Evolutionary conservation across 2,888 invertebrate species (phyloP).

Genomic region (Dexiosoma caninum): DNA sequence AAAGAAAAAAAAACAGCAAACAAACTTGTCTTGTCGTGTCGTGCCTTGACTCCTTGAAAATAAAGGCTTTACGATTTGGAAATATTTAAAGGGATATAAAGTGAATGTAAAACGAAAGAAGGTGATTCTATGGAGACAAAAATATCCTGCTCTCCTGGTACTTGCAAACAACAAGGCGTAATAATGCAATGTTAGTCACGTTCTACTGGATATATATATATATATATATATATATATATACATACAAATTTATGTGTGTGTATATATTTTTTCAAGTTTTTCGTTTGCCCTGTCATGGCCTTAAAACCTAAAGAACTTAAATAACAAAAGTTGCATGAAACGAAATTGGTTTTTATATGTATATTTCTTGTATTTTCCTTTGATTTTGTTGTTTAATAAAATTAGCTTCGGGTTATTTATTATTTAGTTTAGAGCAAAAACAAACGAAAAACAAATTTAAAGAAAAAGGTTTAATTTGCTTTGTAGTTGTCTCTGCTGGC

Average conservation of each 20-base stretch:
- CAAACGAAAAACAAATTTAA: neutral
- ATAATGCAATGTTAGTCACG: constrained; percentile 31
- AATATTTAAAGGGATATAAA: neutral
- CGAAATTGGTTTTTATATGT: neutral
- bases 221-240: too few relatives aligned
- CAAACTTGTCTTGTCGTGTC: neutral
- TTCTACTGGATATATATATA: too few relatives aligned
- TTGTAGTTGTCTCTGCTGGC: neutral
- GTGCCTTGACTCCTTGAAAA: neutral
- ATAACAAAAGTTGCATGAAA: constrained; percentile 5
- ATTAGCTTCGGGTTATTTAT: constrained; percentile 18
- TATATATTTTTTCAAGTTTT: neutral
- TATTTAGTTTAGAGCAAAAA: neutral
- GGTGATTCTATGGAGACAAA: neutral
- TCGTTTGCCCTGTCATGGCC: neutral
- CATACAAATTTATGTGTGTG: too few relatives aligned
- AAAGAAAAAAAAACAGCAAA: neutral
- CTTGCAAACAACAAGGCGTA: too few relatives aligned
- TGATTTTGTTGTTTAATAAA: neutral
- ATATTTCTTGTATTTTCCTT: neutral
- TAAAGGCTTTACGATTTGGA: constrained; percentile 29
- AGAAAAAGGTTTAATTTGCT: neutral
- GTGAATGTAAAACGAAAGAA: neutral
- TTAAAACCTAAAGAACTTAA: constrained; percentile 21
- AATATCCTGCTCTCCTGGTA: neutral